Evolutionary conservation across 2,113 vertebrate genomes (phyloP).

Genomic region (human (Homo sapiens)): DNA sequence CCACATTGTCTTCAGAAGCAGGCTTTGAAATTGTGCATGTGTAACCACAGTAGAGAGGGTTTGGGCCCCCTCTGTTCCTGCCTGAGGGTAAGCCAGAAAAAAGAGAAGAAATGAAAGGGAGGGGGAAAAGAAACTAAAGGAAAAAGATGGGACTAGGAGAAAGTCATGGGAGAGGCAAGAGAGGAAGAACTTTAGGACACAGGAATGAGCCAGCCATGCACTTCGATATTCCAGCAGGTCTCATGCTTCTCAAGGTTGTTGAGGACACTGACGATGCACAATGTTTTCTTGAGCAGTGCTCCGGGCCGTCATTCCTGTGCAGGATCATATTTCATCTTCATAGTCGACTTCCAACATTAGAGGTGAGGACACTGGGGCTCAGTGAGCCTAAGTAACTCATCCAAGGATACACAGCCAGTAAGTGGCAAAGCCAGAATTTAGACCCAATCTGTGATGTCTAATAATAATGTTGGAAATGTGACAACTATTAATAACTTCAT

Average conservation of each 20-base stretch:
- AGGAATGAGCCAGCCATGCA: not conserved
- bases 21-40: constrained; percentile 62
- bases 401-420: not conserved
- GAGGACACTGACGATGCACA: not conserved
- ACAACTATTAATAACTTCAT: not conserved
- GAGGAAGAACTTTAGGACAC: not conserved
- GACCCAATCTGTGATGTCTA: no score
- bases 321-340: not conserved
- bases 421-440: not conserved
- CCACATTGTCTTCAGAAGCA: not conserved
- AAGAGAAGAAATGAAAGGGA: not conserved
- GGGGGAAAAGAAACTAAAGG: not conserved
- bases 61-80: not conserved
- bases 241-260: not conserved
- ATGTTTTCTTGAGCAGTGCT: not conserved
- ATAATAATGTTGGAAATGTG: not conserved
- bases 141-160: not conserved
- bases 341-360: not conserved
- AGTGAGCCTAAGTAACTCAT: not conserved
- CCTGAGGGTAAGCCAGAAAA: not conserved
- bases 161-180: not conserved
- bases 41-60: constrained; percentile 10
- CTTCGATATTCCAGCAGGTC: not conserved
- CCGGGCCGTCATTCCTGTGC: not conserved
- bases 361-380: not conserved